Base-by-base conservation (phyloP, 1,140 invertebrate genomes). In the Atta cephalotes region DNA sequence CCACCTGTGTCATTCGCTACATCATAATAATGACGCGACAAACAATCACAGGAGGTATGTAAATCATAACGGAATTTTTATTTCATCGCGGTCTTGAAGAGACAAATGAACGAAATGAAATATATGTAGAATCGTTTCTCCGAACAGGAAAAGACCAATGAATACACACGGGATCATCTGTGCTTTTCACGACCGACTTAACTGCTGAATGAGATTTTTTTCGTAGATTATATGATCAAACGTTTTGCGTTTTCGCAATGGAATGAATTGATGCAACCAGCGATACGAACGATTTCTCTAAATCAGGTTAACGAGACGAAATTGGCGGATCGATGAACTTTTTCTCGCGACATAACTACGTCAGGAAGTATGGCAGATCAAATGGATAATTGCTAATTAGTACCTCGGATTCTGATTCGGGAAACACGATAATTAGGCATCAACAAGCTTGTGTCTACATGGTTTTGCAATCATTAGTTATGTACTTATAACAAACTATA, bases 321-420 rank as follows among this genome's bases (percentile, higher is more conserved):
- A 56, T 68, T 28, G 25, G 66, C 9, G 72, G 72, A 90, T 88
- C 89, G 87, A 90, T 90, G 71, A 81, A 90, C 63, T 72, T 87
- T 86, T 88, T 85, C 49, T 49, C 31, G 21, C 45, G 39, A 21
- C 58, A 51, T 53, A 81, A 78, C 70, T 65, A 63, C 12, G 68
- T 63, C 70, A 74, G 88, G 82, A 90, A 84, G 71, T 90, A 86
- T 81, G 63, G 77, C 39, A 76, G 70, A 84, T 80, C 78, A 76
- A 80, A 90, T 80, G 78, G 87, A 80, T 91, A 91, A 91, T 91
- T 90, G 89, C 89, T 91, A 91, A 91, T 91, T 91, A 91, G 89
- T 45, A 90, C 56, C 63, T 66, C 78, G 71, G 72, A 77, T 66
- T 63, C 60, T 16, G 87, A 90, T 90, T 62, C 65, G 86, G 62